Percentiles rank a stretch among this genome's conserved stretches.
These are phyloP conservation scores for Steromphala cineraria DNA, from an alignment of 2,888 invertebrate species.

Conservation along the genomic window DNA sequence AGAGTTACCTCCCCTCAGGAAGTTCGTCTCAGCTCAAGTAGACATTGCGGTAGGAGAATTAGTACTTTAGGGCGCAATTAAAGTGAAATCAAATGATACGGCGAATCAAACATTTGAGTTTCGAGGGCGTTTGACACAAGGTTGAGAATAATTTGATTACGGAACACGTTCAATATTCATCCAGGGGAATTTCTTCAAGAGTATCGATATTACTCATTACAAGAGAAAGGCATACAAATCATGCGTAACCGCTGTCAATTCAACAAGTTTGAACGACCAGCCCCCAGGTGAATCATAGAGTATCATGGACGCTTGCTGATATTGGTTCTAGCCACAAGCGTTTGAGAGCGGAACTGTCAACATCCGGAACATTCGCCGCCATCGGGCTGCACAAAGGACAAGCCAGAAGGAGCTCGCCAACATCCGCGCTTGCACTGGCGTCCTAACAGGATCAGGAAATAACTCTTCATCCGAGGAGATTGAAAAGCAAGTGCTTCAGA, in stretches of 20 bases:
- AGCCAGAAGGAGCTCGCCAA: neutral
- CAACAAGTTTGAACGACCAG: neutral
- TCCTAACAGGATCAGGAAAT: slow-evolving; percentile 4
- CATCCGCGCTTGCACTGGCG: neutral
- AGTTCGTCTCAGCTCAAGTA: neutral
- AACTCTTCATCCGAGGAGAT: neutral
- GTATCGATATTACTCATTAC: neutral
- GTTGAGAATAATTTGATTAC: neutral
- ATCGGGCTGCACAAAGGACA: neutral
- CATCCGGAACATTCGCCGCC: neutral
- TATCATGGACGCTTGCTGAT: neutral
- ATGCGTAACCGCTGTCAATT: neutral
- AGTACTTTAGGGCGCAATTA: slow-evolving; percentile 1
- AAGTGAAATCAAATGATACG: neutral
- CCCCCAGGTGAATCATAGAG: neutral
- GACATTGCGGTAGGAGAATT: neutral
- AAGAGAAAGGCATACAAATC: neutral
- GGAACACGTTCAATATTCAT: neutral
- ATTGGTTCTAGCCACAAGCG: neutral
- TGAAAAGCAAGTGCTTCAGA: neutral
- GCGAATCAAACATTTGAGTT: neutral
- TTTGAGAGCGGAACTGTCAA: neutral
- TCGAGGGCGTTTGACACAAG: neutral
- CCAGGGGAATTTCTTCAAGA: neutral
- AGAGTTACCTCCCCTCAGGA: too few relatives aligned